phyloP scores from a whole-genome alignment of 2,888 invertebrate species.

The Mactromeris polynyma region DNA sequence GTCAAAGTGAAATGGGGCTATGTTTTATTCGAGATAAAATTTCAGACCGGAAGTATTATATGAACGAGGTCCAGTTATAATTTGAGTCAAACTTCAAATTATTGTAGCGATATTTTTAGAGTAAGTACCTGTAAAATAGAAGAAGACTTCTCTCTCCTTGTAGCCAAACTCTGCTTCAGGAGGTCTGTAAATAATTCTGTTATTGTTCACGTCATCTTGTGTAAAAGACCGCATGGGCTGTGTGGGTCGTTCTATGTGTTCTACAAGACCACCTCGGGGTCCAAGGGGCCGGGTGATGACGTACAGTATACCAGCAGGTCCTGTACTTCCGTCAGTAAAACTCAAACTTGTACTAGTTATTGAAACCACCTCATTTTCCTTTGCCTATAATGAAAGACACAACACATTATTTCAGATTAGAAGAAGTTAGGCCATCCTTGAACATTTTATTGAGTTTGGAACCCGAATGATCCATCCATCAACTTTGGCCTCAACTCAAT shows the following conservation, averaged over 20 bases:
- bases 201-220: slow-evolving; percentile 84
- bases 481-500: too few relatives aligned
- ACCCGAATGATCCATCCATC: too few relatives aligned
- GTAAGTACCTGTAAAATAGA: slow-evolving; percentile 79
- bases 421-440: too few relatives aligned
- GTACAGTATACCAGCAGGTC: slow-evolving; percentile 75
- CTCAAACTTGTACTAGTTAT: slow-evolving; percentile 76
- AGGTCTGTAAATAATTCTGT: slow-evolving; percentile 83
- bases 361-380: slow-evolving; percentile 81
- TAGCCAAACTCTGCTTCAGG: slow-evolving; percentile 79
- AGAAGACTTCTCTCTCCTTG: slow-evolving; percentile 76
- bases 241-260: slow-evolving; percentile 80
- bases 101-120: too few relatives aligned
- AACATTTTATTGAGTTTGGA: too few relatives aligned
- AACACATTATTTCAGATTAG: background rate
- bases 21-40: too few relatives aligned
- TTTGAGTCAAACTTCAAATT: too few relatives aligned
- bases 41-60: too few relatives aligned
- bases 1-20: too few relatives aligned
- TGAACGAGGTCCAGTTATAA: too few relatives aligned
- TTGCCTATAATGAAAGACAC: slow-evolving; percentile 69
- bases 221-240: slow-evolving; percentile 80
- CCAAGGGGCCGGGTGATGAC: slow-evolving; percentile 76
- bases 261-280: slow-evolving; percentile 80
- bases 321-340: slow-evolving; percentile 74